Percentiles rank a stretch among this genome's conserved stretches.
These are phyloP conservation scores for Gadopsis bispinosus DNA, from an alignment of 2,797 vertebrate genomes.

Conservation along the genomic window DNA sequence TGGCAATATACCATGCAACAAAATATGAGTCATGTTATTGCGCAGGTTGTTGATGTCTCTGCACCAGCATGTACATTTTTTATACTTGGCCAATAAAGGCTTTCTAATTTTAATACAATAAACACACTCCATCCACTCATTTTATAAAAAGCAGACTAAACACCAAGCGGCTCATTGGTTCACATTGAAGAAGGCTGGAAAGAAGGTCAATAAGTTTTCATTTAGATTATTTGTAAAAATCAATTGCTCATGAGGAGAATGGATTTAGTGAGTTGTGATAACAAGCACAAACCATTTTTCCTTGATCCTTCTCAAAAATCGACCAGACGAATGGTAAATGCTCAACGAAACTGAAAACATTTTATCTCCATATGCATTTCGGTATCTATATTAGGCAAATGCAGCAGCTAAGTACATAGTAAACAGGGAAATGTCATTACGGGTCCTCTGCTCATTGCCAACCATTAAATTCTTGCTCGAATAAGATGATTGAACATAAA, in stretches of 20 bases:
- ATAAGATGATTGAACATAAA: constrained; percentile 18
- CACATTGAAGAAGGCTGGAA: neutral
- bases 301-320: constrained; percentile 38
- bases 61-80: constrained; percentile 2
- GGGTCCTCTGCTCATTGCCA: neutral
- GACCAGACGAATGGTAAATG: constrained; percentile 35
- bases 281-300: constrained; percentile 38
- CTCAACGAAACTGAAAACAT: constrained; percentile 32
- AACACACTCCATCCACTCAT: constrained; percentile 22
- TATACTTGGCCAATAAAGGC: constrained; percentile 8
- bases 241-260: constrained; percentile 55
- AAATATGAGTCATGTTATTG: neutral
- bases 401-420: neutral
- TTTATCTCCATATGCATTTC: constrained; percentile 16
- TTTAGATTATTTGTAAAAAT: constrained; percentile 54
- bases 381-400: constrained; percentile 31
- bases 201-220: constrained; percentile 53
- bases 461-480: constrained; percentile 15
- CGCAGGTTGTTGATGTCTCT: neutral
- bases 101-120: constrained; percentile 8
- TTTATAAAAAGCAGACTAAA: constrained; percentile 15
- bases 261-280: constrained; percentile 56
- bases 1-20: neutral
- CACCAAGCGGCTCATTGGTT: constrained; percentile 9
- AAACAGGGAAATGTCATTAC: constrained; percentile 27